phyloP scores from a whole-genome alignment of 1,140 invertebrate species.

The Trinorchestia longiramus region DNA sequence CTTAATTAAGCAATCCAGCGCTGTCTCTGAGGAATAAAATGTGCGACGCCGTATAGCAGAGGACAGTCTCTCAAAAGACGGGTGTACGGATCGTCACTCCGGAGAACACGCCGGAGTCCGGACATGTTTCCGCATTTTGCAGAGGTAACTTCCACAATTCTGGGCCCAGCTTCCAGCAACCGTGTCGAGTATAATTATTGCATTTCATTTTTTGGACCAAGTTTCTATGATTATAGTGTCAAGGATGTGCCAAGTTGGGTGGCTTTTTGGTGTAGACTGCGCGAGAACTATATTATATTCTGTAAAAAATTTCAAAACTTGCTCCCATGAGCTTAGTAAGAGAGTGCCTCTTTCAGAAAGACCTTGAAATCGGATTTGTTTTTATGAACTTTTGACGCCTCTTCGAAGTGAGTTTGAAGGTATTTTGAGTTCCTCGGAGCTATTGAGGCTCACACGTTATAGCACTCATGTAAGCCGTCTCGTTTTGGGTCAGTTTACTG shows the following conservation, averaged over 20 bases:
- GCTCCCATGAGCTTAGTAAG: slow-evolving; percentile 14
- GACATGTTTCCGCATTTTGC: neutral
- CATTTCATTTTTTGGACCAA: slow-evolving; percentile 46
- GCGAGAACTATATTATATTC: slow-evolving; percentile 32
- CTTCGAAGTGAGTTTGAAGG: neutral
- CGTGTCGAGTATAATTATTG: slow-evolving; percentile 44
- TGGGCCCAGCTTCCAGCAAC: slow-evolving; percentile 1
- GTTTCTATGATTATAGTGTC: slow-evolving; percentile 51
- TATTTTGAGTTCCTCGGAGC: slow-evolving; percentile 15
- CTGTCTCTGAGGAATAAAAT: neutral
- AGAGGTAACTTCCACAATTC: neutral
- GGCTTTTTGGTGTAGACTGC: slow-evolving; percentile 3
- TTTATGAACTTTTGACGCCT: slow-evolving; percentile 52
- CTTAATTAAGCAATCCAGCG: neutral
- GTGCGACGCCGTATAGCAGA: neutral
- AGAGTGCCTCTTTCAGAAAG: neutral
- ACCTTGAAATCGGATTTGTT: slow-evolving; percentile 50
- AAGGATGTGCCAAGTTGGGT: slow-evolving; percentile 49
- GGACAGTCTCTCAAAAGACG: neutral
- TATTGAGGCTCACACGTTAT: neutral
- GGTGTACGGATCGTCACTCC: neutral
- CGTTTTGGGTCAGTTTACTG: neutral
- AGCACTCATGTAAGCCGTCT: neutral
- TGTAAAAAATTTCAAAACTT: slow-evolving; percentile 35
- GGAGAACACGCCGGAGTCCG: neutral